phyloP scores from a whole-genome alignment of 2,888 invertebrate genomes.

The Germaria angustata region DNA sequence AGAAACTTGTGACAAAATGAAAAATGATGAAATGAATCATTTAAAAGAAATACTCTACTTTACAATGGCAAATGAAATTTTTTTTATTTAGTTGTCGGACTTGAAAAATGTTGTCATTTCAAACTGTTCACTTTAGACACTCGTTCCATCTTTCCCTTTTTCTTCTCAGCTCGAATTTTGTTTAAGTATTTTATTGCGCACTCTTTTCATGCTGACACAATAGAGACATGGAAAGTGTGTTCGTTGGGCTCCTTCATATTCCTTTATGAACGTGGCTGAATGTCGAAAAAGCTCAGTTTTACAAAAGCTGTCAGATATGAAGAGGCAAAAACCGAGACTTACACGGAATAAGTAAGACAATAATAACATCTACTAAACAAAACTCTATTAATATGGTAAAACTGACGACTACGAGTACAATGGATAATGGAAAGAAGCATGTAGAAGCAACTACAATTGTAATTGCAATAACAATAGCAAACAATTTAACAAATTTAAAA shows the following conservation, averaged over 20 bases:
- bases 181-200: constrained; percentile 20
- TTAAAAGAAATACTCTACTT: constrained; percentile 55
- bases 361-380: constrained; percentile 47
- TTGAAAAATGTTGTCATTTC: constrained; percentile 69
- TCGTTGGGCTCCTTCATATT: constrained; percentile 3
- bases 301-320: constrained; percentile 54
- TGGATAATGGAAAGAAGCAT: neutral
- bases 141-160: neutral
- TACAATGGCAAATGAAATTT: constrained; percentile 65
- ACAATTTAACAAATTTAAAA: constrained; percentile 59
- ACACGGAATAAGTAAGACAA: neutral
- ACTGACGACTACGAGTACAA: neutral
- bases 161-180: neutral
- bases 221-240: neutral
- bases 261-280: constrained; percentile 49
- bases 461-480: constrained; percentile 53
- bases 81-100: constrained; percentile 72
- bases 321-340: neutral
- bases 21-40: constrained; percentile 52
- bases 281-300: constrained; percentile 52
- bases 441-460: constrained; percentile 30
- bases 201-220: neutral
- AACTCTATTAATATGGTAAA: constrained; percentile 48
- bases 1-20: constrained; percentile 47
- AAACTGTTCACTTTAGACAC: constrained; percentile 57